Evolutionary conservation across 2,888 invertebrate species (phyloP), one percentile per base, ranked within the genome.

Genomic region (Magallana nippona): DNA sequence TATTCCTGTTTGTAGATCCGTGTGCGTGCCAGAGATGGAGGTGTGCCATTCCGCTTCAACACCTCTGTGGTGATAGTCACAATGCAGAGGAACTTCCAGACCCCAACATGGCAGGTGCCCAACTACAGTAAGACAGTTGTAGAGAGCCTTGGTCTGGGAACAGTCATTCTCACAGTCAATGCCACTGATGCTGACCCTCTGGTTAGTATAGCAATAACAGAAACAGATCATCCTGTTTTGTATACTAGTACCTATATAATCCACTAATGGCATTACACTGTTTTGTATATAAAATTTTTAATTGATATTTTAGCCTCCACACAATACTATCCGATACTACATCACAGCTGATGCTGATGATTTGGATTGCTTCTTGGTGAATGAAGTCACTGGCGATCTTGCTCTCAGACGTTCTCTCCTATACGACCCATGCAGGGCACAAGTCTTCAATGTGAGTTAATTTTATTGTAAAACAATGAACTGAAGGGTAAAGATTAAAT

Each of bases 251-350:
- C 27, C 11, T 57, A 3, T 80, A 55, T 44, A 15, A 57, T 5
- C 58, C 79, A 71, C 15, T n/a, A 10, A 22, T 22, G 22, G 2
- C 15, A 32, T 63, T 63, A 22, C 27, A 27, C 13, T 63, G 63
- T 63, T 15, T 10, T 22, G 5, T 32, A 63, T 15, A 63, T 17
- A 60, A 60, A 15, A 60, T 83, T 2, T 82, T 77, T 32, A 27
- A 22, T 13, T 44, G 85, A 44, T 17, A 78, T 90, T 90, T 1
- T 88, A 93, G 93, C 87, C 90, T 1, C 92, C 93, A n/a, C 91
- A 93, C 88, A 93, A 93, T 84, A 89, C 89, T 13, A 87, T 93
- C 1, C 85, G 89, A 10, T 93, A 92, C 84, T 83, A 85, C n/a
- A 86, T 93, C 44, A 88, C 89, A 1, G 89, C 89, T 2, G 92